A percentile compares a stretch with the other conserved stretches of the same genome.
Evolutionary conservation across 53 echinoderm and acorn worm genomes (phyloP).

Genomic region (Holothuria leucospilota): DNA sequence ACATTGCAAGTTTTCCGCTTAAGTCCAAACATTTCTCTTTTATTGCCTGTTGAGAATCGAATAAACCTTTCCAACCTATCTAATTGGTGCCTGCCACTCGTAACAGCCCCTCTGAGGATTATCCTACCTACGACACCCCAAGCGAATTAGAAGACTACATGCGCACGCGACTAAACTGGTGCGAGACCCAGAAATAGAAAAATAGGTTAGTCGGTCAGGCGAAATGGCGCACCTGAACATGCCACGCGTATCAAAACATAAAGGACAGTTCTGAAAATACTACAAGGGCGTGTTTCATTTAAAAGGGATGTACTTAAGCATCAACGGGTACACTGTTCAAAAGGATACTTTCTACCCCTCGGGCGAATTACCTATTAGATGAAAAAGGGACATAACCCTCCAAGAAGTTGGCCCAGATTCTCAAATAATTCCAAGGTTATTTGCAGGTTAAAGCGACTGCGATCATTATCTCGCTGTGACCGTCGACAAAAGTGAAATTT

Average conservation of each 20-base stretch:
- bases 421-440: neutral
- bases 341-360: conserved; percentile 28
- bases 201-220: conserved; percentile 37
- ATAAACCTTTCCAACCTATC: conserved; percentile 39
- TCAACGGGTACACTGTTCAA: neutral
- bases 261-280: conserved; percentile 10
- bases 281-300: neutral
- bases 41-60: neutral
- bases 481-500: too few species aligned
- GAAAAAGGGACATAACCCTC: too few species aligned
- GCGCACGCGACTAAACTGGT: conserved; percentile 24
- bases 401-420: conserved; percentile 22
- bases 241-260: conserved; percentile 29
- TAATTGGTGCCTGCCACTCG: conserved; percentile 44
- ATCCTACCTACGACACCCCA: conserved; percentile 37
- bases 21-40: conserved; percentile 2
- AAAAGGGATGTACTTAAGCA: neutral
- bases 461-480: too few species aligned
- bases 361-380: conserved; percentile 30
- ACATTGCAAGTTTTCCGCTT: neutral
- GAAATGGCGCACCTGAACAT: neutral
- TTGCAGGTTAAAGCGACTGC: too few species aligned
- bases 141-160: conserved; percentile 31
- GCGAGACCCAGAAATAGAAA: neutral
- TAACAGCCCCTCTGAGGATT: conserved; percentile 45